Percentiles rank a stretch among this genome's conserved stretches.
Evolutionary conservation across 1,140 invertebrate genomes (phyloP).

Genomic region (Zophobas morio): DNA sequence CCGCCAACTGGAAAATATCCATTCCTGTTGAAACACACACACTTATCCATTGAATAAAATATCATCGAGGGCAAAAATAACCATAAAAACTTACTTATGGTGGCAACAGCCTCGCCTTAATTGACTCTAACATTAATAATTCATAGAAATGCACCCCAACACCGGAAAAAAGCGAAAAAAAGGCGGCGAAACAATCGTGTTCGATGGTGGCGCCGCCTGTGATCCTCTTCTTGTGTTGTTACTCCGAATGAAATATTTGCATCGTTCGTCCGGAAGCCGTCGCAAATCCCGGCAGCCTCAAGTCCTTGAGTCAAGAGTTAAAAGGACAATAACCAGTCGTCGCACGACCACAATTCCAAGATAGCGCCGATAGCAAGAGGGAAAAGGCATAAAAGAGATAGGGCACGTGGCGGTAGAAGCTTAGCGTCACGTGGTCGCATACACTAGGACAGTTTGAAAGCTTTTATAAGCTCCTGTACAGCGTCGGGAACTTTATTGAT

Average conservation of each 20-base stretch:
- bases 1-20: constrained; percentile 26
- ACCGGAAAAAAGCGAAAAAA: not conserved
- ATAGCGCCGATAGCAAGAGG: constrained; percentile 38
- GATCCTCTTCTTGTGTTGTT: constrained; percentile 3
- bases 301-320: constrained; percentile 29
- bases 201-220: constrained; percentile 1
- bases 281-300: constrained; percentile 28
- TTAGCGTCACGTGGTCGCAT: constrained; percentile 27
- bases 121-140: constrained; percentile 24
- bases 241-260: constrained; percentile 20
- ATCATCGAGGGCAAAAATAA: constrained; percentile 19
- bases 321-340: constrained; percentile 42
- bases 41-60: constrained; percentile 32
- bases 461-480: constrained; percentile 34
- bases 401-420: constrained; percentile 30
- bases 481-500: constrained; percentile 25
- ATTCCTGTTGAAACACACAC: constrained; percentile 8
- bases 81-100: constrained; percentile 23
- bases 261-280: constrained; percentile 4
- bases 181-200: constrained; percentile 7
- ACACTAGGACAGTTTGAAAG: constrained; percentile 29
- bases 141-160: constrained; percentile 4
- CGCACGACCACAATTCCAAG: constrained; percentile 41
- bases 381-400: constrained; percentile 38
- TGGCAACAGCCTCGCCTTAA: constrained; percentile 40